A percentile compares a stretch with the other conserved stretches of the same genome.
Conservation (phyloP, 2,888 invertebrate genomes). For the Scaptomyza cyrtandrae region DNA sequence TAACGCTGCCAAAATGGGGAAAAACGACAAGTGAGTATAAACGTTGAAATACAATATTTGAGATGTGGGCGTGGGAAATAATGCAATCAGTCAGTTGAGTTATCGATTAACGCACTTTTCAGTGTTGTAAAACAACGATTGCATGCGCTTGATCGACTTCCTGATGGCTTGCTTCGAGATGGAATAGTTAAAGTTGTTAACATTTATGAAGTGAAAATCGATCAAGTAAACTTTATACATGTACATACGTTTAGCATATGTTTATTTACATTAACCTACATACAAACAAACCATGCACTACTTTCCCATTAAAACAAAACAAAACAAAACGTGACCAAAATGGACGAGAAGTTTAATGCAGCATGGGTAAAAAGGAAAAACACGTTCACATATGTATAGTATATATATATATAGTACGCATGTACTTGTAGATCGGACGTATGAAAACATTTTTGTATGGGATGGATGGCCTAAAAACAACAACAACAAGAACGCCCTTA, state of each 20-base stretch:
- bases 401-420: no score
- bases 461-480: conserved; percentile 50
- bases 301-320: conserved; percentile 46
- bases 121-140: conserved; percentile 5
- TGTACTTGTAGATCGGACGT: conserved; percentile 24
- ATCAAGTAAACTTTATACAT: background rate
- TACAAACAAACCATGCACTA: background rate
- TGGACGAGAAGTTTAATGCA: conserved; percentile 51
- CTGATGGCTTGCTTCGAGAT: background rate
- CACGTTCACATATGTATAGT: conserved; percentile 17
- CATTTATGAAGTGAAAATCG: background rate
- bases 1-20: conserved; percentile 57
- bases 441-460: conserved; percentile 45
- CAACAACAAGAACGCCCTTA: conserved; percentile 52
- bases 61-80: conserved; percentile 59
- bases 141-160: background rate
- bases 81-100: conserved; percentile 19
- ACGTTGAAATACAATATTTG: conserved; percentile 67
- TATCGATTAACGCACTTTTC: conserved; percentile 16
- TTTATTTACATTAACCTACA: conserved; percentile 4
- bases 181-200: background rate
- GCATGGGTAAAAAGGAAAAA: conserved; percentile 27
- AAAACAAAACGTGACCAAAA: conserved; percentile 70
- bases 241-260: background rate
- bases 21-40: conserved; percentile 59